Evolutionary conservation across 2,888 invertebrate species (phyloP), one percentile per base, ranked within the genome.

Genomic region (Sabatieria punctata): DNA sequence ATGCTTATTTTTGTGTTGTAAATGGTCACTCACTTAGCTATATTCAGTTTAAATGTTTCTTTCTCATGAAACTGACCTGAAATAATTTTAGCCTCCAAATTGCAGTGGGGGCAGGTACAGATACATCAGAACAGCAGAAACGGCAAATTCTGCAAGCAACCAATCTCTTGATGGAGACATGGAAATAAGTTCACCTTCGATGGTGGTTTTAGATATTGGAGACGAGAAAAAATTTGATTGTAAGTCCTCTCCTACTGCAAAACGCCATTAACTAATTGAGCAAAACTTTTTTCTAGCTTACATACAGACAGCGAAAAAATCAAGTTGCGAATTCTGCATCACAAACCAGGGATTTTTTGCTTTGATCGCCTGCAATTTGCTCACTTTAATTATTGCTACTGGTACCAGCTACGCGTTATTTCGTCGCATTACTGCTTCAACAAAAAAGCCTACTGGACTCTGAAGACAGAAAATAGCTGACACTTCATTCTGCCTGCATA

Each of bases 31-130:
- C n/a, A n/a, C n/a, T n/a, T n/a, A n/a, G n/a, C n/a, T n/a, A n/a
- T n/a, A n/a, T n/a, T n/a, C n/a, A n/a, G n/a, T n/a, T n/a, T n/a
- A n/a, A n/a, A n/a, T n/a, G n/a, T n/a, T n/a, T n/a, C n/a, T n/a
- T n/a, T n/a, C n/a, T n/a, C n/a, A n/a, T n/a, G n/a, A n/a, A n/a
- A n/a, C n/a, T n/a, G n/a, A n/a, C n/a, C n/a, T n/a, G n/a, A n/a
- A n/a, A n/a, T 41, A 8, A 4, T 43, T 43, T 43, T 18, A 43
- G 43, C 43, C 43, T 11, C 43, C 43, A 18, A 43, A 43, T n/a
- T 43, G 43, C 30, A 6, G 6, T 18, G 13, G 11, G 4, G 8
- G 26, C 18, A 43, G 25, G 43, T n/a, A 18, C 30, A 43, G 25
- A 19, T 8, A 15, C 6, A 4, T 19, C 19, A 15, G 21, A 11